Conservation (phyloP, 2,888 invertebrate genomes). For the Drosophila paranaensis region DNA sequence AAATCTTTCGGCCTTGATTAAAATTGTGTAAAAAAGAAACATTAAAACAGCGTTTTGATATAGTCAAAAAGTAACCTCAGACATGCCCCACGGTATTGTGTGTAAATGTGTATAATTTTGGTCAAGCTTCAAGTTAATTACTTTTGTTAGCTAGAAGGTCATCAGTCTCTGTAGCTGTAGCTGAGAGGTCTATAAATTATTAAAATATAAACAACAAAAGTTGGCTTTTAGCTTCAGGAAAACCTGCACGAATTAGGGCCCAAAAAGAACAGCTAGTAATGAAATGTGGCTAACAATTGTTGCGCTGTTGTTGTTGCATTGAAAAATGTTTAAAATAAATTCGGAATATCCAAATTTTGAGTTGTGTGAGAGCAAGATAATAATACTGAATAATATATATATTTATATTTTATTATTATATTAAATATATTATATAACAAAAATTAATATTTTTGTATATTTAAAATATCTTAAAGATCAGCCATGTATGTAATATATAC, state of each 20-base stretch:
- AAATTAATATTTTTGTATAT: no score
- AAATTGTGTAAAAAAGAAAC: slow-evolving; percentile 11
- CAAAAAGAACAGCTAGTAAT: slow-evolving; percentile 24
- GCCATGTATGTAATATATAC: no score
- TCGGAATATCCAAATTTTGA: not conserved
- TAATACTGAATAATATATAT: not conserved
- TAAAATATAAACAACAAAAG: slow-evolving; percentile 3
- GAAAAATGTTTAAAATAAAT: not conserved
- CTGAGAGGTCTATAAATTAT: slow-evolving; percentile 27
- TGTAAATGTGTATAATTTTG: slow-evolving; percentile 45
- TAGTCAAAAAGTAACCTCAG: slow-evolving; percentile 11
- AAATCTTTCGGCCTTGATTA: slow-evolving; percentile 61
- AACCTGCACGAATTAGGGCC: slow-evolving; percentile 4
- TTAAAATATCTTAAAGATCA: no score
- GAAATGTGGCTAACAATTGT: not conserved
- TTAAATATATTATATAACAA: not conserved
- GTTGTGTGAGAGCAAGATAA: not conserved
- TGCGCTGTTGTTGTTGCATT: slow-evolving; percentile 2
- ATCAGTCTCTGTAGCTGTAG: slow-evolving; percentile 10
- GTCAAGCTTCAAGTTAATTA: slow-evolving; percentile 57
- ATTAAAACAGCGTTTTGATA: slow-evolving; percentile 32
- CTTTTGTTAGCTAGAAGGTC: slow-evolving; percentile 37
- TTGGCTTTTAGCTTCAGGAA: not conserved
- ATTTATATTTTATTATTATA: not conserved
- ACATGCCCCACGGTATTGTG: slow-evolving; percentile 33